Conservation (phyloP, 2,888 invertebrate species). For the Cryptosula pallasiana region DNA sequence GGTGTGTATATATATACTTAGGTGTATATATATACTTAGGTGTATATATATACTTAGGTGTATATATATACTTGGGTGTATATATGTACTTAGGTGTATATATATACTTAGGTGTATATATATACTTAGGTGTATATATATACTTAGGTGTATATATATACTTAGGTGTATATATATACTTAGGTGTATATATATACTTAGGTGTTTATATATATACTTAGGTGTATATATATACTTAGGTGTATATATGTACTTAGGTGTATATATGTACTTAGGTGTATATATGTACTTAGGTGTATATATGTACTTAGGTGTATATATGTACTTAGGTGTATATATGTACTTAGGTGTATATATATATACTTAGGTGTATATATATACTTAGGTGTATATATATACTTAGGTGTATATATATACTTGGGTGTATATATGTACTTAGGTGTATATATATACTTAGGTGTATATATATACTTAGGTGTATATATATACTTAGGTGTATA, state of each 20-base stretch:
- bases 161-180: slow-evolving; percentile 9
- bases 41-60: slow-evolving; percentile 23
- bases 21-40: slow-evolving; percentile 19
- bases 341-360: background rate
- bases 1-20: background rate
- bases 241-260: background rate
- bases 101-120: slow-evolving; percentile 3
- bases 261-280: slow-evolving; percentile 25
- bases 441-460: background rate
- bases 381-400: background rate
- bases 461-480: background rate
- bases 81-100: slow-evolving; percentile 23
- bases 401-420: background rate
- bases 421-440: too few relatives aligned
- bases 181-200: slow-evolving; percentile 22
- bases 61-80: slow-evolving; percentile 24
- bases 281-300: slow-evolving; percentile 25
- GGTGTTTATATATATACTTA: slow-evolving; percentile 13
- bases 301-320: slow-evolving; percentile 25
- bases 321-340: slow-evolving; percentile 11
- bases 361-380: background rate
- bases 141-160: slow-evolving; percentile 9
- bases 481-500: background rate
- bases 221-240: background rate
- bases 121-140: background rate